Conservation (phyloP, 2,888 invertebrate species). For the Thereva unica region DNA sequence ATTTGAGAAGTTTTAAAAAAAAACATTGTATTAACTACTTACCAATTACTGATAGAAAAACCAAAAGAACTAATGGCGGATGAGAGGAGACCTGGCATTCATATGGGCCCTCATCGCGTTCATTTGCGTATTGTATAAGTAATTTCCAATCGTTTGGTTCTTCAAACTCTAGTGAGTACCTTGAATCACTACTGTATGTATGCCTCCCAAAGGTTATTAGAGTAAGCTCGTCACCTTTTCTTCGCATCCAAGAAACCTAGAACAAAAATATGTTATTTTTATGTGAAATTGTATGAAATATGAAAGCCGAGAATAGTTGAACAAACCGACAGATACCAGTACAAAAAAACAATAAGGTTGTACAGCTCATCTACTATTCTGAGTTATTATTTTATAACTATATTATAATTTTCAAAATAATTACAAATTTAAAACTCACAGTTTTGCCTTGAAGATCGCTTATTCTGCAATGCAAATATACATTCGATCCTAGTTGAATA, state of each 20-base stretch:
- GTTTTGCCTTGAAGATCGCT: constrained; percentile 73
- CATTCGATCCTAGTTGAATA: constrained; percentile 67
- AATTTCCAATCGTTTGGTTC: constrained; percentile 79
- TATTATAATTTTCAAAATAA: too few species aligned
- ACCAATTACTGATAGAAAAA: constrained; percentile 74
- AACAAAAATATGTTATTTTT: constrained; percentile 37
- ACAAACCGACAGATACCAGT: too few species aligned
- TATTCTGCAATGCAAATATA: constrained; percentile 69
- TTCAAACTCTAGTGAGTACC: constrained; percentile 71
- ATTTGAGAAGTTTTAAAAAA: neutral
- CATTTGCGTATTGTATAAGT: constrained; percentile 72
- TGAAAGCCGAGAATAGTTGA: too few species aligned
- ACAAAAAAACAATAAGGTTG: neutral
- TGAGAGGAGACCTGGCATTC: constrained; percentile 81
- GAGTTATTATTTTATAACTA: neutral
- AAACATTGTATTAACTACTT: constrained; percentile 51
- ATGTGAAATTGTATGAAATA: neutral
- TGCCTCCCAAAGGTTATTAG: constrained; percentile 71
- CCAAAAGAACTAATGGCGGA: constrained; percentile 71
- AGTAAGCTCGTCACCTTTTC: constrained; percentile 68
- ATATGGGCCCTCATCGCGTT: constrained; percentile 76
- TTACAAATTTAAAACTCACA: constrained; percentile 58
- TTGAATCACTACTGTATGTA: constrained; percentile 67
- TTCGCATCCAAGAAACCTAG: constrained; percentile 72
- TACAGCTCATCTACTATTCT: neutral